Conservation (phyloP, 2,797 vertebrate genomes). For the Hipposideros larvatus region DNA sequence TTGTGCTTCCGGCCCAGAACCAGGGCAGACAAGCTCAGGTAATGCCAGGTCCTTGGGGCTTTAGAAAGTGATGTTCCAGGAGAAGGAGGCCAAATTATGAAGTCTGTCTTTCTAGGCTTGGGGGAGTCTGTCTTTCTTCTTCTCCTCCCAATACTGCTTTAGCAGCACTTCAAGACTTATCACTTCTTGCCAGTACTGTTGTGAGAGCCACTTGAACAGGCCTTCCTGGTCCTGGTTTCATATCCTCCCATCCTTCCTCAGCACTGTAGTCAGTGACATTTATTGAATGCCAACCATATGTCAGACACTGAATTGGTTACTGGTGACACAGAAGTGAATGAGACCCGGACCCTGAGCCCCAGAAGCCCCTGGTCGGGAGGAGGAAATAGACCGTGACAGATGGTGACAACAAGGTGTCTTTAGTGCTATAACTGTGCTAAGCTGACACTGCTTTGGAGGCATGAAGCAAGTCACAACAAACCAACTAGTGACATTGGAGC, state of each 20-base stretch:
- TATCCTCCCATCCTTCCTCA: neutral
- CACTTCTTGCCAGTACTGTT: neutral
- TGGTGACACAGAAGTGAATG: neutral
- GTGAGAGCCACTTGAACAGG: neutral
- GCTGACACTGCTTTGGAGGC: neutral
- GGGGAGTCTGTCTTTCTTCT: neutral
- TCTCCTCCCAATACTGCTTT: neutral
- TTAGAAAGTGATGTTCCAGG: neutral
- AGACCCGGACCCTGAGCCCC: neutral
- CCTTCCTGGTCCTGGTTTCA: neutral
- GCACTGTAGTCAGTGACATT: neutral
- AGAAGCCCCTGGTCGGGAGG: neutral
- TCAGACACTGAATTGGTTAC: neutral
- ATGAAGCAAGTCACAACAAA: slow-evolving; percentile 47
- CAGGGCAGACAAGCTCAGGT: neutral
- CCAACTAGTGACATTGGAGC: neutral
- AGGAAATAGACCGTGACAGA: neutral
- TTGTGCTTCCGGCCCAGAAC: neutral
- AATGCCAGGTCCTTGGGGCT: neutral
- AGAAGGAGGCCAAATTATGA: neutral
- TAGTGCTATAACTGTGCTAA: neutral
- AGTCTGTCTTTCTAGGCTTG: neutral
- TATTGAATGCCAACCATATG: neutral
- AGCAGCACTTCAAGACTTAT: neutral
- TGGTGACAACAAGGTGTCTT: neutral